Evolutionary conservation across 2,888 invertebrate species (phyloP).

Genomic region (Leucophenga maculata): DNA sequence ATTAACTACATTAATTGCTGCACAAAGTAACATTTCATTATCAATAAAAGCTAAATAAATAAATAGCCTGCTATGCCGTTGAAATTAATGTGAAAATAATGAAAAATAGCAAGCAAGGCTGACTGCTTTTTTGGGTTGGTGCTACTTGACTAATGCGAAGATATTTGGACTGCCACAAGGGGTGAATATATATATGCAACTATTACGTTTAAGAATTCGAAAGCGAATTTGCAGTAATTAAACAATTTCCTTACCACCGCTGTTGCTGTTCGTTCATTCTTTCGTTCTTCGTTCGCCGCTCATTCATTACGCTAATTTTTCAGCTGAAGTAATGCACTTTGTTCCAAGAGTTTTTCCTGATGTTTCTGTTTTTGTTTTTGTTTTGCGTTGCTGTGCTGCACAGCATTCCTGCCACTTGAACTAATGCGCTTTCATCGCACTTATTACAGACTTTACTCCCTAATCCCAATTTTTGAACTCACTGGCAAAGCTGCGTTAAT

Average conservation of each 20-base stretch:
- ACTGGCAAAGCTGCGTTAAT: too few species aligned
- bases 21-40: neutral
- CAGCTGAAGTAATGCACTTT: neutral
- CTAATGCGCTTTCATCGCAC: too few species aligned
- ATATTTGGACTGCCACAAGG: too few species aligned
- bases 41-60: constrained; percentile 17
- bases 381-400: neutral
- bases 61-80: neutral
- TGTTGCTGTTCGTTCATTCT: neutral
- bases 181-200: too few species aligned
- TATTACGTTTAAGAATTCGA: too few species aligned
- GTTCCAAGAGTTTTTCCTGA: neutral
- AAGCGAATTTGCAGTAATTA: constrained; percentile 16
- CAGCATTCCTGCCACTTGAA: too few species aligned
- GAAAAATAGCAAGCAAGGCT: constrained; percentile 12
- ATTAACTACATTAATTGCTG: neutral
- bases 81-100: constrained; percentile 18
- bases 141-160: too few species aligned
- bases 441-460: too few species aligned
- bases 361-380: neutral
- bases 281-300: too few species aligned
- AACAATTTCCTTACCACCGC: neutral
- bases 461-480: too few species aligned
- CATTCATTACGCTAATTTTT: constrained; percentile 15
- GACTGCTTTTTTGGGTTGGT: too few species aligned